Conservation (phyloP, 1,140 invertebrate species). For the Spodoptera litura region DNA sequence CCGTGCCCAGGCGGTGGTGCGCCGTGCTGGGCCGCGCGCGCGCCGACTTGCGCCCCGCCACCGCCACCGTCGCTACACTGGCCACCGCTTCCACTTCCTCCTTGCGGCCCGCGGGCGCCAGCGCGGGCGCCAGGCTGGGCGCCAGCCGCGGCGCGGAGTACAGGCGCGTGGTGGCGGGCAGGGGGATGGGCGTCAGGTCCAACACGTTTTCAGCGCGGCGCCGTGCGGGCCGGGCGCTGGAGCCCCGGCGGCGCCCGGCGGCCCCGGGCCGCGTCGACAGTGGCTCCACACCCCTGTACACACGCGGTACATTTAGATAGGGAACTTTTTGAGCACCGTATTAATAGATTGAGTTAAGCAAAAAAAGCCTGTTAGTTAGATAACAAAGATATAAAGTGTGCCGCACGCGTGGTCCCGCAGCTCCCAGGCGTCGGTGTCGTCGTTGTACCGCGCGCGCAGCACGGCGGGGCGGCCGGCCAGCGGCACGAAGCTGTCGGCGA, state of each 20-base stretch:
- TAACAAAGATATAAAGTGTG: neutral
- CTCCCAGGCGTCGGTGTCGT: conserved; percentile 95
- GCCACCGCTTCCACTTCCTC: conserved; percentile 52
- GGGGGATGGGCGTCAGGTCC: conserved; percentile 90
- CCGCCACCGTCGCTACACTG: conserved; percentile 1
- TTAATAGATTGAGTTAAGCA: no score
- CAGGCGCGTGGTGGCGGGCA: conserved; percentile 71
- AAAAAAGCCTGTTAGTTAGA: no score
- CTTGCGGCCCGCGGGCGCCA: conserved; percentile 43
- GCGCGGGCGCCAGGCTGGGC: neutral
- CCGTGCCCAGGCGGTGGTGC: conserved; percentile 72
- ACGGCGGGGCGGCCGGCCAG: conserved; percentile 95
- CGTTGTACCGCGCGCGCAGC: conserved; percentile 93
- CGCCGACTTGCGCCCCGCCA: conserved; percentile 41
- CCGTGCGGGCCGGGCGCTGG: conserved; percentile 83
- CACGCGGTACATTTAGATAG: neutral
- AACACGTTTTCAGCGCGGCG: conserved; percentile 94
- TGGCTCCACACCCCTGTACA: conserved; percentile 76
- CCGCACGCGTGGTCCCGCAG: conserved; percentile 77
- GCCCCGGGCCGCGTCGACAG: conserved; percentile 88
- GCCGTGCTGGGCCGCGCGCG: conserved; percentile 63
- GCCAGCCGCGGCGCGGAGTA: conserved; percentile 68
- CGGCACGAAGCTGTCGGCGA: conserved; percentile 99
- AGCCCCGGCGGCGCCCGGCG: conserved; percentile 87
- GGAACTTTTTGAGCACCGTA: no score